Base-by-base conservation (phyloP, 2,797 vertebrate genomes). In the Channa striata region DNA sequence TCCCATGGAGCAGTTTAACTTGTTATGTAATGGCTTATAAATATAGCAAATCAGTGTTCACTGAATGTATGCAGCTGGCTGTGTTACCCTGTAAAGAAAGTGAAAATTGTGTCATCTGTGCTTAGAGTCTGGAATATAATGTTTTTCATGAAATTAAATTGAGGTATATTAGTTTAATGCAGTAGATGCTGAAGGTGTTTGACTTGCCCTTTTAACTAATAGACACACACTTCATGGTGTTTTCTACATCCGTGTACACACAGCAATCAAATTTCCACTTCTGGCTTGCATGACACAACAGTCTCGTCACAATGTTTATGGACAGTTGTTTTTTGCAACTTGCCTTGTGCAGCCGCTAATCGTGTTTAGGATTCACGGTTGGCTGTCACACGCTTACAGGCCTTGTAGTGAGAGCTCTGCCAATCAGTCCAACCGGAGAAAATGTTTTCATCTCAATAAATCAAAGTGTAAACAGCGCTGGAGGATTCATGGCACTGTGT, bases 21-120 rank as follows among this genome's bases (percentile, higher is more conserved):
- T 59, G 59, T 86, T 89, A 88, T 81, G 85, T 82, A 92, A 92
- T 87, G 61, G 64, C 72, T 86, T 87, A 88, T 85, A 84, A 87
- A 90, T 90, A 89, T 77, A 88, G 79, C 73, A 80, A 82, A 83
- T 87, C 74, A 71, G 73, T 73, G 72, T 53, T 77, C 49, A 69
- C 82, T 77, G 39, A 61, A 36, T 81, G 78, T 51, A 66, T 58
- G 76, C 81, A 63, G 72, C 72, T 78, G 59, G 56, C 61, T 70
- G 72, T 37, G 10, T 34, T 52, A 40, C 50, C 39, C 19, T 71
- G 65, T 74, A 67, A 82, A 83, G 73, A 73, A 60, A 68, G 16
- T 57, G 50, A 68, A 62, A 87, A 78, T 37, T 70, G 59, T 74
- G 71, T 82, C 67, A 59, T 53, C 57, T 74, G 63, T 52, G 43